Percentiles rank a stretch among this genome's conserved stretches.
phyloP scores from a whole-genome alignment of 2,888 invertebrate species.

The Stictocephala bisonia region DNA sequence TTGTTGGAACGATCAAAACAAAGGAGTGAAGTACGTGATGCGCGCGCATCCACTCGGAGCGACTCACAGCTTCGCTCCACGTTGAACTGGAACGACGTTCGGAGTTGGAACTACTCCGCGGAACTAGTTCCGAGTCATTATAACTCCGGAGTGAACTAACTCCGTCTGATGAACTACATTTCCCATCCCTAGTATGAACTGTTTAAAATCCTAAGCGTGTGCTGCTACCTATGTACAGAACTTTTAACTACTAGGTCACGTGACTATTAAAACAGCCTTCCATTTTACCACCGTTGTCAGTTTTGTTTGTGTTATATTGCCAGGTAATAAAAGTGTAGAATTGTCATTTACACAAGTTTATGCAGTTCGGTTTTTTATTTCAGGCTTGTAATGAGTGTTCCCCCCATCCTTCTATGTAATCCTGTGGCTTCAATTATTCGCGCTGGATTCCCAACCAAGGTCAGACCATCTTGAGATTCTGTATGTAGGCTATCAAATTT shows the following conservation, averaged over 20 bases:
- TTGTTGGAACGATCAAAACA: no score
- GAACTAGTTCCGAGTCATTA: no score
- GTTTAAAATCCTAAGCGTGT: no score
- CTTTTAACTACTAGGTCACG: neutral
- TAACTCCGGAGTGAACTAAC: no score
- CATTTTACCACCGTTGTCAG: constrained; percentile 20
- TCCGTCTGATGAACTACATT: no score
- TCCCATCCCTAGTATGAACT: no score
- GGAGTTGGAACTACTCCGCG: no score
- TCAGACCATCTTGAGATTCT: constrained; percentile 42
- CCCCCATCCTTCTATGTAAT: neutral
- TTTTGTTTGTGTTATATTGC: constrained; percentile 1
- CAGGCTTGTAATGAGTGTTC: neutral
- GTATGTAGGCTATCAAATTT: no score
- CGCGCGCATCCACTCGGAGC: no score
- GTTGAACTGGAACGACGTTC: no score
- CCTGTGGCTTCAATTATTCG: constrained; percentile 43
- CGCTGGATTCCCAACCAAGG: constrained; percentile 49
- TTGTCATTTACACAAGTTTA: neutral
- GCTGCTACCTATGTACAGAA: neutral
- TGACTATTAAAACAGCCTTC: constrained; percentile 9
- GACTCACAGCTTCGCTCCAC: no score
- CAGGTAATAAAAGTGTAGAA: neutral
- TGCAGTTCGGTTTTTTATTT: neutral
- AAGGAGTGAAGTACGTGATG: no score